Evolutionary conservation across 2,888 invertebrate genomes (phyloP).

Genomic region (Tetranychus truncatus): DNA sequence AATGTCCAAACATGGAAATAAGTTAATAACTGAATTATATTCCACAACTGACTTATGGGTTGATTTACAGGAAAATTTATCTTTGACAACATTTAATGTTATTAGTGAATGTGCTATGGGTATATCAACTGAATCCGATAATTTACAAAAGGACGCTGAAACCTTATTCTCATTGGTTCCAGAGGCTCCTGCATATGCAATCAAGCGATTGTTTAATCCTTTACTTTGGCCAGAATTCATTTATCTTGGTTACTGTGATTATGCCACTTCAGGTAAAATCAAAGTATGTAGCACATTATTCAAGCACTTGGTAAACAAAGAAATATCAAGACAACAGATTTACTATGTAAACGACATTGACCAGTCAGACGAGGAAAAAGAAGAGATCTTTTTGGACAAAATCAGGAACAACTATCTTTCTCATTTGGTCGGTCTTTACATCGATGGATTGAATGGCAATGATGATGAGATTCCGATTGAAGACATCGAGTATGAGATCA

Average conservation of each 20-base stretch:
- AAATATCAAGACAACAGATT: no score
- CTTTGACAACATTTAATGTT: neutral
- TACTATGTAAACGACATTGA: no score
- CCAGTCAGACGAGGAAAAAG: no score
- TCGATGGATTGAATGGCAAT: neutral
- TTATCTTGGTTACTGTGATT: neutral
- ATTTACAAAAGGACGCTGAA: neutral
- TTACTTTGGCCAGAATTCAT: neutral
- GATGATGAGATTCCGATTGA: neutral
- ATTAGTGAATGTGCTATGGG: neutral
- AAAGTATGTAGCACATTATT: neutral
- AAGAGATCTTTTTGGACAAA: neutral
- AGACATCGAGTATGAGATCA: neutral
- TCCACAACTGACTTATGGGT: neutral
- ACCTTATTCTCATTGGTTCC: neutral
- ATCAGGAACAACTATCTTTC: neutral
- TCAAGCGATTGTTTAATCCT: neutral
- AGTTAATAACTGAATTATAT: neutral
- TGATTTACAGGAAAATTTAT: neutral
- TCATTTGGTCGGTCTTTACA: neutral
- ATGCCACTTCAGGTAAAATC: neutral
- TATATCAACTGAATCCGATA: neutral
- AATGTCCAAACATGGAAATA: neutral
- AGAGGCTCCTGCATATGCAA: neutral
- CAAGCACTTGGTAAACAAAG: neutral